phyloP scores from a whole-genome alignment of 2,888 invertebrate genomes.

The Perdita meconis region DNA sequence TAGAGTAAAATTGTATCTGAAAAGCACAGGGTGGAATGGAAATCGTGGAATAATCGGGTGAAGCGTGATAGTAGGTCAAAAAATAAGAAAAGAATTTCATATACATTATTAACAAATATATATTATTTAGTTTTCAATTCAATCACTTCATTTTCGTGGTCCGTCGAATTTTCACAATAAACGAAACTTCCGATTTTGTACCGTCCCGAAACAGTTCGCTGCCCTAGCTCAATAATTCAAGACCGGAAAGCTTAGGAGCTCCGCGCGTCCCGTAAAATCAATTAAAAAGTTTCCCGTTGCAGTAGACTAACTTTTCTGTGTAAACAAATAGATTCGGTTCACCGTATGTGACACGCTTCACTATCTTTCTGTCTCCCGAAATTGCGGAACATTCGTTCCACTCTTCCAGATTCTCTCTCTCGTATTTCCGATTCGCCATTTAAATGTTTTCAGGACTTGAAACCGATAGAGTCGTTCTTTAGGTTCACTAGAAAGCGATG shows the following conservation, averaged over 20 bases:
- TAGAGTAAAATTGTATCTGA: too few relatives aligned
- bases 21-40: too few relatives aligned
- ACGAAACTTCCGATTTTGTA: too few relatives aligned
- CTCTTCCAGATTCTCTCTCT: not conserved
- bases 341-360: not conserved
- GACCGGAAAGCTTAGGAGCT: not conserved
- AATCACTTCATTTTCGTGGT: too few relatives aligned
- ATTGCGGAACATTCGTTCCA: slow-evolving; percentile 17
- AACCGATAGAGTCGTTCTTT: not conserved
- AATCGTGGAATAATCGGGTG: too few relatives aligned
- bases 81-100: too few relatives aligned
- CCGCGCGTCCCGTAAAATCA: not conserved
- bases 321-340: slow-evolving; percentile 17
- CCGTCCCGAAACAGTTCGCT: too few relatives aligned
- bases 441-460: not conserved
- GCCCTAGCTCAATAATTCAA: slow-evolving; percentile 3
- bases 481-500: too few relatives aligned
- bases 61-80: too few relatives aligned
- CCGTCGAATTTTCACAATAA: too few relatives aligned
- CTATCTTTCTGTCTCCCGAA: slow-evolving; percentile 23
- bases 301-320: not conserved
- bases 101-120: too few relatives aligned
- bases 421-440: not conserved
- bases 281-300: slow-evolving; percentile 25
- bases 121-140: too few relatives aligned